A percentile compares a stretch with the other conserved stretches of the same genome.
Conservation (phyloP, 2,113 vertebrate genomes). For the Nannobrachium achirus region DNA sequence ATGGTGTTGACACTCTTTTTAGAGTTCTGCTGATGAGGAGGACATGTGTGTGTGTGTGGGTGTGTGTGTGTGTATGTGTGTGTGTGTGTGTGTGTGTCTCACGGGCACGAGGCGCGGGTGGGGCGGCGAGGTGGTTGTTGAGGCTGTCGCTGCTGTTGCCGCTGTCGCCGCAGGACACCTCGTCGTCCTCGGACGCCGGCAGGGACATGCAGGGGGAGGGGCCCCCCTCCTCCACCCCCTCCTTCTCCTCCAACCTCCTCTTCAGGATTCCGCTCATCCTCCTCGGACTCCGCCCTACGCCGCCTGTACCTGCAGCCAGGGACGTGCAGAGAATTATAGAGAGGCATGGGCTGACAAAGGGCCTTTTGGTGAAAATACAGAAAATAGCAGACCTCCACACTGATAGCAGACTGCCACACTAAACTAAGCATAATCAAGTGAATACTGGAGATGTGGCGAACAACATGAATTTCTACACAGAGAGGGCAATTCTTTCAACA, state of each 20-base stretch:
- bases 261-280: constrained; percentile 90
- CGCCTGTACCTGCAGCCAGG: constrained; percentile 39
- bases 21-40: no score
- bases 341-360: no score
- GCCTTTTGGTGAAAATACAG: no score
- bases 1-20: no score
- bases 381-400: no score
- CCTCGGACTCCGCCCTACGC: constrained; percentile 50
- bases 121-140: constrained; percentile 88
- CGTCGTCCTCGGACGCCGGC: constrained; percentile 88
- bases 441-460: no score
- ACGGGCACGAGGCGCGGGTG: constrained; percentile 88
- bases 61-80: neutral
- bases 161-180: constrained; percentile 93
- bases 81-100: constrained; percentile 68
- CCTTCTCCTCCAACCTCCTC: constrained; percentile 90
- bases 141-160: constrained; percentile 94
- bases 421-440: no score
- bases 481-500: no score
- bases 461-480: no score
- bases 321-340: no score
- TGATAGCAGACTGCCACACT: no score
- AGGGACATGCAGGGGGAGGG: constrained; percentile 87
- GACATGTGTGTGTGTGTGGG: neutral
- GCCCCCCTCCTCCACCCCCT: constrained; percentile 63